Evolutionary conservation across 2,113 vertebrate species (phyloP).

Genomic region (Nothocercus nigrocapillus): DNA sequence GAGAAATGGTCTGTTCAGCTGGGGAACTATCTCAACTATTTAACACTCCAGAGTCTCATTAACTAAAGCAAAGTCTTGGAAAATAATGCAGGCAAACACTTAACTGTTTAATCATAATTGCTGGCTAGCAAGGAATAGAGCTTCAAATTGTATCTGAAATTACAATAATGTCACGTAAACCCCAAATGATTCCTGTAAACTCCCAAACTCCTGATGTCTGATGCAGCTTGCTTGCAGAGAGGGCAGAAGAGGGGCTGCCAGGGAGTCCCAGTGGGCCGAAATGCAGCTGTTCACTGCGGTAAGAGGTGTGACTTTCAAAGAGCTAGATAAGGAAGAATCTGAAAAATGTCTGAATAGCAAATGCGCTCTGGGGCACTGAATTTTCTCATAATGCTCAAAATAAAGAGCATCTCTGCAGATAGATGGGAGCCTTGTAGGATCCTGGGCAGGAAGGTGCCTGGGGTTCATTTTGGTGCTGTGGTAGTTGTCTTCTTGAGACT

Average conservation of each 20-base stretch:
- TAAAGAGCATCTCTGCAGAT: neutral
- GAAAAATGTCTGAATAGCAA: neutral
- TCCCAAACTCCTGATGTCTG: neutral
- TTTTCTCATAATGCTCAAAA: neutral
- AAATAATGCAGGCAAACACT: neutral
- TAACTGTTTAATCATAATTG: neutral
- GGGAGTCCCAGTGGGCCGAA: neutral
- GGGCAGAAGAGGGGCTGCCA: neutral
- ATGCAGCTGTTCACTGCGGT: neutral
- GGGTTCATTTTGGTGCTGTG: neutral
- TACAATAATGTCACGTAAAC: neutral
- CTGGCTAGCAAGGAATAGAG: neutral
- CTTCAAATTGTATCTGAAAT: neutral
- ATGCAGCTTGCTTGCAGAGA: neutral
- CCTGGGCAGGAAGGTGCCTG: neutral
- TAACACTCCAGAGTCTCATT: neutral
- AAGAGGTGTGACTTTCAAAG: neutral
- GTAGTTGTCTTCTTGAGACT: neutral
- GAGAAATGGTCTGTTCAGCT: neutral
- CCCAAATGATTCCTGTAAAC: neutral
- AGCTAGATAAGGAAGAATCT: neutral
- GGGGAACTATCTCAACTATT: neutral
- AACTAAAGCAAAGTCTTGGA: neutral
- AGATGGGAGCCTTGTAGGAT: neutral
- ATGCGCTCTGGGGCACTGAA: neutral